phyloP scores from a whole-genome alignment of 2,888 invertebrate genomes.

The Acronicta alni region DNA sequence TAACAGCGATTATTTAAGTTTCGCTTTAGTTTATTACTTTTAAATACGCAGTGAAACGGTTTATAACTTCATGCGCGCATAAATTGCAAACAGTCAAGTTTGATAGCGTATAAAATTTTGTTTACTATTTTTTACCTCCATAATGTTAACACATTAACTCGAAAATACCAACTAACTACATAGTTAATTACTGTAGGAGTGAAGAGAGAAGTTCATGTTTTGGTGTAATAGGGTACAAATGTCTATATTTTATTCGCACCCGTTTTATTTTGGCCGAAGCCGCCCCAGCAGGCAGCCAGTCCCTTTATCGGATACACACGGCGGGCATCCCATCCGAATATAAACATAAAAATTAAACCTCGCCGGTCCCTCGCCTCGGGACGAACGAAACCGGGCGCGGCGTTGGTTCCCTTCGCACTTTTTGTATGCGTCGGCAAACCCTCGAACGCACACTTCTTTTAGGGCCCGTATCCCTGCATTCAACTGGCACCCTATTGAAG shows the following conservation, averaged over 20 bases:
- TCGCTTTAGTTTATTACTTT: constrained; percentile 24
- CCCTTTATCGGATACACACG: constrained; percentile 56
- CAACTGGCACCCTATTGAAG: constrained; percentile 73
- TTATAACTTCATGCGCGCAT: constrained; percentile 6
- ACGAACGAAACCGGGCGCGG: constrained; percentile 40
- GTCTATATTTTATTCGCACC: constrained; percentile 33
- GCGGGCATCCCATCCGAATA: constrained; percentile 55
- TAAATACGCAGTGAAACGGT: constrained; percentile 22
- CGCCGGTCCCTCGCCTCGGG: constrained; percentile 65
- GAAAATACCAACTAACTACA: constrained; percentile 1
- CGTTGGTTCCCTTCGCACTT: constrained; percentile 76
- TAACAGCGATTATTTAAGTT: constrained; percentile 15
- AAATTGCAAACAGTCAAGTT: constrained; percentile 5
- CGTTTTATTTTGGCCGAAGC: constrained; percentile 48
- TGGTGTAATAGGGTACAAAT: constrained; percentile 6
- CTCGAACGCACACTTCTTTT: constrained; percentile 65
- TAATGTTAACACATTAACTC: neutral
- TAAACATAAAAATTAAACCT: constrained; percentile 77
- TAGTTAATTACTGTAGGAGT: neutral
- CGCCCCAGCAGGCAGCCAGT: constrained; percentile 60
- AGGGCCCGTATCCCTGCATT: constrained; percentile 69
- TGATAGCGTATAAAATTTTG: constrained; percentile 1
- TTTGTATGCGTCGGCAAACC: constrained; percentile 70
- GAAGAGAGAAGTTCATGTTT: neutral
- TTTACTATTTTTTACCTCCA: constrained; percentile 8